Evolutionary conservation across 2,797 vertebrate genomes (phyloP).

Genomic region (Loriculus beryllinus): DNA sequence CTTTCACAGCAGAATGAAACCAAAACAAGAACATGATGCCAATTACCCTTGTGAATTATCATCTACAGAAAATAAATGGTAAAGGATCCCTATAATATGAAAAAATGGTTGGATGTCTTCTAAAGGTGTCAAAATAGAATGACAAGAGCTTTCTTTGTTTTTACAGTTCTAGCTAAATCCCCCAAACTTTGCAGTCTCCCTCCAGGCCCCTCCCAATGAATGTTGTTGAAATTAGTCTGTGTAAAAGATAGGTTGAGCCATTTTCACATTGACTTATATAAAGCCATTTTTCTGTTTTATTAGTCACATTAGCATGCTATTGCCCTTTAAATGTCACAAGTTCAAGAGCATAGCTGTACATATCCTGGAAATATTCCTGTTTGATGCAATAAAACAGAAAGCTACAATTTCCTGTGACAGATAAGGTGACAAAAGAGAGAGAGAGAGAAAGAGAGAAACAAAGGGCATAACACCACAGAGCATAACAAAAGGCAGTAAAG

Average conservation of each 20-base stretch:
- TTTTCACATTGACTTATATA: constrained; percentile 17
- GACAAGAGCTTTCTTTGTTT: constrained; percentile 1
- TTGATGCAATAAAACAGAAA: constrained; percentile 54
- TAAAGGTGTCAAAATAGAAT: background rate
- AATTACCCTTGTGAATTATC: background rate
- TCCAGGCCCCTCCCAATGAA: background rate
- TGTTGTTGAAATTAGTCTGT: constrained; percentile 34
- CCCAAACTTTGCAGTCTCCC: background rate
- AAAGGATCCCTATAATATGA: background rate
- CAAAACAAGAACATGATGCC: background rate
- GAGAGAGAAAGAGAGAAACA: background rate
- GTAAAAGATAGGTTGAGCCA: constrained; percentile 39
- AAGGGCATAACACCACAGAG: background rate
- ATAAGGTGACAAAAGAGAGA: background rate
- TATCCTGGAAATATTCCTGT: constrained; percentile 52
- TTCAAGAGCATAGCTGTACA: constrained; percentile 61
- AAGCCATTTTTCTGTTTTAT: constrained; percentile 69
- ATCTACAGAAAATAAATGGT: background rate
- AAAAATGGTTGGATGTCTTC: background rate
- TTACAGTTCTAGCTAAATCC: background rate
- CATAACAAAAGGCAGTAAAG: background rate
- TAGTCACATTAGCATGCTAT: constrained; percentile 66
- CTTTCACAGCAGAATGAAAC: background rate
- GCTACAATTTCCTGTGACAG: constrained; percentile 40
- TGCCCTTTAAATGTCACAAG: constrained; percentile 73